These are phyloP conservation scores for Phyllotreta striolata DNA, from an alignment of 2,888 invertebrate species.

Conservation along the genomic window DNA sequence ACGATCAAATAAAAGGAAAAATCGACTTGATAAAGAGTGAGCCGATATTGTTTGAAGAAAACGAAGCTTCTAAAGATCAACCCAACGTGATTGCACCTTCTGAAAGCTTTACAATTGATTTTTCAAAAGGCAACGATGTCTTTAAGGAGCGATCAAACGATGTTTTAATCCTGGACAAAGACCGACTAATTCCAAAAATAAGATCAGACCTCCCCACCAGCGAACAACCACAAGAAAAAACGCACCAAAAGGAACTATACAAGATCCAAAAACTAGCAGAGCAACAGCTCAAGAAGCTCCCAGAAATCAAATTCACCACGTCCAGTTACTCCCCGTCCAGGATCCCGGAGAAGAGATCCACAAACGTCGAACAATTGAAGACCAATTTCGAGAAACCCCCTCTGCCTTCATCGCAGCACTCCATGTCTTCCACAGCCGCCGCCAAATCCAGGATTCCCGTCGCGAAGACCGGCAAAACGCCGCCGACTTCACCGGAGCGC, in stretches of 20 bases:
- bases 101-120: too few relatives aligned
- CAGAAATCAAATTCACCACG: constrained; percentile 70
- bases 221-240: constrained; percentile 39
- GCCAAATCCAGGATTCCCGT: constrained; percentile 59
- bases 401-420: constrained; percentile 45
- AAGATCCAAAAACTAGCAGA: constrained; percentile 60
- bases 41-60: too few relatives aligned
- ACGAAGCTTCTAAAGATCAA: too few relatives aligned
- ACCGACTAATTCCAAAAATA: too few relatives aligned
- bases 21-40: too few relatives aligned
- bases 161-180: too few relatives aligned
- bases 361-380: constrained; percentile 65
- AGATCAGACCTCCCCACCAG: too few relatives aligned
- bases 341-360: constrained; percentile 67
- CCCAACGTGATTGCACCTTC: too few relatives aligned
- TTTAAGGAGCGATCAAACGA: too few relatives aligned
- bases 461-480: constrained; percentile 56
- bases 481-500: constrained; percentile 59
- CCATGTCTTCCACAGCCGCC: constrained; percentile 38
- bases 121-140: too few relatives aligned
- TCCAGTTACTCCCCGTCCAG: constrained; percentile 70
- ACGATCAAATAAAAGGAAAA: too few relatives aligned
- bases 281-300: constrained; percentile 59
- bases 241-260: constrained; percentile 54
- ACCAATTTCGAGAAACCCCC: constrained; percentile 63